These are phyloP conservation scores for Ypsolopha scabrella DNA, from an alignment of 2,888 invertebrate species.

Conservation along the genomic window DNA sequence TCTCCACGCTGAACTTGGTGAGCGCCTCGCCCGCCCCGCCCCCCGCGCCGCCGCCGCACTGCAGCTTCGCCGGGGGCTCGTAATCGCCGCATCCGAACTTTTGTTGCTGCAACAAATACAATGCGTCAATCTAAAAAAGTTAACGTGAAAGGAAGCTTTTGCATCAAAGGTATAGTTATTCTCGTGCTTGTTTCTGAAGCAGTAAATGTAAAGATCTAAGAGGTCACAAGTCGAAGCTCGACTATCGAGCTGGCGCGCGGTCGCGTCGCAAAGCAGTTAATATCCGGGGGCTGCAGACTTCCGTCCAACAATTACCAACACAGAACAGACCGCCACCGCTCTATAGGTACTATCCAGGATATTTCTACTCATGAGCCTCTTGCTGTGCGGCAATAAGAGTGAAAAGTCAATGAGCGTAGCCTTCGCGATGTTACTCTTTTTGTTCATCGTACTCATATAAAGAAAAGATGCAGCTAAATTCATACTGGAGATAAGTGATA, in stretches of 20 bases:
- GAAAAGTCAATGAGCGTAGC: no score
- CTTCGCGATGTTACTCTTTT: no score
- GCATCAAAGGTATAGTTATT: no score
- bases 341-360: neutral
- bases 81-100: slow-evolving; percentile 81
- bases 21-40: slow-evolving; percentile 62
- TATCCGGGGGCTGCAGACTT: slow-evolving; percentile 11
- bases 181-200: no score
- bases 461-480: no score
- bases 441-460: no score
- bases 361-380: neutral
- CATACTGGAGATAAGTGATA: no score
- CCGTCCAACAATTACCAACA: slow-evolving; percentile 8
- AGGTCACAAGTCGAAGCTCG: neutral
- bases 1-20: slow-evolving; percentile 90
- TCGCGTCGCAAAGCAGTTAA: slow-evolving; percentile 6
- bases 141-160: no score
- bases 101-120: slow-evolving; percentile 78
- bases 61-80: slow-evolving; percentile 82
- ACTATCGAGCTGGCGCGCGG: neutral
- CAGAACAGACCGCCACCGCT: neutral
- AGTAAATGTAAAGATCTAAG: no score
- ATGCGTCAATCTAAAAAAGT: slow-evolving; percentile 5
- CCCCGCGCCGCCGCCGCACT: slow-evolving; percentile 59
- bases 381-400: neutral